phyloP scores from a whole-genome alignment of 2,888 invertebrate species.

The Leucoptera coffeella region DNA sequence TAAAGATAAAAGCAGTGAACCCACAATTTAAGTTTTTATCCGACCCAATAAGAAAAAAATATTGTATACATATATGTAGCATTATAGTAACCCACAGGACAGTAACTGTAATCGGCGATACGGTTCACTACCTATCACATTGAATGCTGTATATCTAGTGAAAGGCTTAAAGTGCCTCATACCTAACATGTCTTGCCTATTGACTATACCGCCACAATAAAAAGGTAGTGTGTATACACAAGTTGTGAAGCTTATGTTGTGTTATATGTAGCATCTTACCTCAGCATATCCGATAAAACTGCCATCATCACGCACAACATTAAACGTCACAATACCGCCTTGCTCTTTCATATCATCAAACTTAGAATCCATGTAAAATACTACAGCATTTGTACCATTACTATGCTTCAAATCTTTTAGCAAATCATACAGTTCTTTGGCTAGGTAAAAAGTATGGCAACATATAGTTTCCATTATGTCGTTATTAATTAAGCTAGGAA shows the following conservation, averaged over 20 bases:
- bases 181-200: too few species aligned
- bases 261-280: too few species aligned
- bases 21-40: too few species aligned
- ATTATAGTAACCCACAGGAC: too few species aligned
- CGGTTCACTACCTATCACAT: too few species aligned
- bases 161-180: conserved; percentile 3
- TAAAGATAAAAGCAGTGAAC: too few species aligned
- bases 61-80: too few species aligned
- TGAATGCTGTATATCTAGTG: conserved; percentile 1
- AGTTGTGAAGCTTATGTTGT: too few species aligned
- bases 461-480: conserved; percentile 60
- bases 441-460: conserved; percentile 68
- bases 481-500: conserved; percentile 41
- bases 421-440: conserved; percentile 63
- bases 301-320: conserved; percentile 71
- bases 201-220: too few species aligned
- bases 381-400: conserved; percentile 64
- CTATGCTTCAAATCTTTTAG: conserved; percentile 60
- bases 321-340: conserved; percentile 87
- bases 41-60: too few species aligned
- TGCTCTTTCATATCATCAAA: conserved; percentile 60
- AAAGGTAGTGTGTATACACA: too few species aligned
- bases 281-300: conserved; percentile 83
- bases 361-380: conserved; percentile 68
- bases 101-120: too few species aligned